Percentiles rank a stretch among this genome's conserved stretches.
Evolutionary conservation across 1,140 invertebrate species (phyloP).

Genomic region (Drosophila biarmipes): DNA sequence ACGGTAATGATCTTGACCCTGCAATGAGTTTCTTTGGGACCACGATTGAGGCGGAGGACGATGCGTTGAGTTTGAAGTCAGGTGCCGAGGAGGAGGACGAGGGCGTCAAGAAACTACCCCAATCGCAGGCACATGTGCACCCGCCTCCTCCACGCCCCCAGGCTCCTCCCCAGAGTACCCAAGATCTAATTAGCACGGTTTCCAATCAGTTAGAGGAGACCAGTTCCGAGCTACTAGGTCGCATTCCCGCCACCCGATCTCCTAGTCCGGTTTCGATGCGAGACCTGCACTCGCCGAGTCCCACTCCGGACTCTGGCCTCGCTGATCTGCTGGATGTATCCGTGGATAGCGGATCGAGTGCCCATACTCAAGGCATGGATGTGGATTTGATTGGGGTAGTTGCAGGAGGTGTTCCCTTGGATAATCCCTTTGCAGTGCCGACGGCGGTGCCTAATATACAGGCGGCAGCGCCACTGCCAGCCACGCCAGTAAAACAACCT

Average conservation of each 20-base stretch:
- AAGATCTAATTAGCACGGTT: conserved; percentile 93
- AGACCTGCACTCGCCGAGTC: conserved; percentile 92
- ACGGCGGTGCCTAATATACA: conserved; percentile 72
- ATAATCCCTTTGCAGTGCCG: conserved; percentile 79
- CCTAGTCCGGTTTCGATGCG: conserved; percentile 92
- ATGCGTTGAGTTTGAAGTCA: conserved; percentile 73
- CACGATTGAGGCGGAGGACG: conserved; percentile 77
- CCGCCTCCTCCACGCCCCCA: conserved; percentile 86
- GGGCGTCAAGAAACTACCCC: conserved; percentile 63
- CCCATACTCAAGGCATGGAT: conserved; percentile 65
- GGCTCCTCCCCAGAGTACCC: conserved; percentile 88
- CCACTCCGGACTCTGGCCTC: conserved; percentile 89
- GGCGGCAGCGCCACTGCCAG: conserved; percentile 56
- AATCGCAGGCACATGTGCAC: conserved; percentile 85
- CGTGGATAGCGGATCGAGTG: conserved; percentile 70
- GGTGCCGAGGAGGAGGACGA: conserved; percentile 70
- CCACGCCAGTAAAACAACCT: conserved; percentile 69
- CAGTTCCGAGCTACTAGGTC: conserved; percentile 92
- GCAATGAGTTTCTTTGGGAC: conserved; percentile 78
- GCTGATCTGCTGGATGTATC: conserved; percentile 88
- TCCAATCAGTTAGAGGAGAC: conserved; percentile 95
- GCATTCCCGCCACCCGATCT: conserved; percentile 91
- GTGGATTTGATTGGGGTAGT: conserved; percentile 50
- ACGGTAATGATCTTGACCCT: conserved; percentile 56
- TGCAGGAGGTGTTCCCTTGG: conserved; percentile 13